Base-by-base conservation (phyloP, 2,797 vertebrate genomes). In the Aeoliscus strigatus region DNA sequence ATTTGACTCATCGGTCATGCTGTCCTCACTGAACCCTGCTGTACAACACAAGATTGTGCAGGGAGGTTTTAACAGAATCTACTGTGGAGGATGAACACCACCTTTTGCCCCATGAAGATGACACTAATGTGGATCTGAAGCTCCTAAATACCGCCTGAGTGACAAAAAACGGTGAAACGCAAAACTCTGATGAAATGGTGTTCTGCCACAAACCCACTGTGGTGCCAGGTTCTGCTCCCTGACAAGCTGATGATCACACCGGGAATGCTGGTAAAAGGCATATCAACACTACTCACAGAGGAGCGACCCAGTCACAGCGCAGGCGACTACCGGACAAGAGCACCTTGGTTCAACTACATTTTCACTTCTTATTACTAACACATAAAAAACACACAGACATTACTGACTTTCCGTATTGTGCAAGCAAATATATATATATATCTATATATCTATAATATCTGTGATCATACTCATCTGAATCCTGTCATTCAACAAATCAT, bases 311-410 rank as follows among this genome's bases (percentile, higher is more conserved):
- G n/a, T n/a, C n/a, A n/a, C n/a, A n/a, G n/a, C n/a, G n/a, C n/a
- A n/a, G n/a, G n/a, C n/a, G 61, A 86, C 87, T 89, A 86, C 84
- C 82, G 85, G 80, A 78, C 77, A 48, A 1, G 53, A 45, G 68
- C 46, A 60, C 75, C 69, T 31, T 67, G 0, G 47, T 53, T 62
- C 72, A 47, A 75, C 78, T 43, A 51, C 60, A 45, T 80, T 81
- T 83, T 66, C 78, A 77, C 57, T 78, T 80, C 47, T 59, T 59
- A 31, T 50, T 63, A 56, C 25, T 62, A 68, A 63, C 40, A 43
- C 63, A 48, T 44, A 43, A 30, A 5, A 29, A 5, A 36, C 8
- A 62, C 44, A 47, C 43, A n/a, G n/a, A n/a, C n/a, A n/a, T 43
- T 26, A 50, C 55, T 71, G 51, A 43, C 48, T 72, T 73, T 63